phyloP scores from a whole-genome alignment of 2,113 vertebrate genomes.

The Peromyscus californicus region DNA sequence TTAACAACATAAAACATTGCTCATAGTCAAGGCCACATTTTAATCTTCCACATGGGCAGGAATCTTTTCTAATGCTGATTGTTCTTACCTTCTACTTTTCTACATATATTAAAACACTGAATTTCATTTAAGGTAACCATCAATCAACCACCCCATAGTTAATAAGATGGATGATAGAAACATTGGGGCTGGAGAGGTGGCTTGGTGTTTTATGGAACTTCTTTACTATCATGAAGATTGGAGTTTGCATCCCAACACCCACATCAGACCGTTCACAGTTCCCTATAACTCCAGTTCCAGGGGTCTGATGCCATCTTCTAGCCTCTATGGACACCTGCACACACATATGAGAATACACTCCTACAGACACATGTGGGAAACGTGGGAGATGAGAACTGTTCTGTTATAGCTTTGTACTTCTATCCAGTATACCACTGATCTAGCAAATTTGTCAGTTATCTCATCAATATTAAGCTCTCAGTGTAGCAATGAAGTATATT shows the following conservation, averaged over 20 bases:
- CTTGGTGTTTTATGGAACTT: neutral
- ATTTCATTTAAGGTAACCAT: neutral
- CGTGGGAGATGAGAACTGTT: neutral
- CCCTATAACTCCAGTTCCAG: neutral
- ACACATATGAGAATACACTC: neutral
- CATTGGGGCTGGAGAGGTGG: neutral
- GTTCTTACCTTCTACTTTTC: neutral
- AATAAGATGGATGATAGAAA: neutral
- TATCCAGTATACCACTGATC: neutral
- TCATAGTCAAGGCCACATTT: neutral
- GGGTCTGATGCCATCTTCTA: neutral
- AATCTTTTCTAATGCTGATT: neutral
- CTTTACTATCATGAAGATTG: too few species aligned
- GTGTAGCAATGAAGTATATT: neutral
- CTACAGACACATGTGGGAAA: neutral
- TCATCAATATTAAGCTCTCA: neutral
- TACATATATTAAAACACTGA: neutral
- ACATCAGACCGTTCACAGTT: neutral
- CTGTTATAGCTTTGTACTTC: neutral
- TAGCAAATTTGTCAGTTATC: neutral
- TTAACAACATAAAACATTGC: neutral
- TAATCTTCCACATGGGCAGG: neutral
- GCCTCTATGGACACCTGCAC: neutral
- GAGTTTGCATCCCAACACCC: neutral
- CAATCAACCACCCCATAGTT: neutral